A percentile compares a stretch with the other conserved stretches of the same genome.
These are phyloP conservation scores for Astyanax mexicanus DNA, from an alignment of 2,797 vertebrate species.

Conservation along the genomic window DNA sequence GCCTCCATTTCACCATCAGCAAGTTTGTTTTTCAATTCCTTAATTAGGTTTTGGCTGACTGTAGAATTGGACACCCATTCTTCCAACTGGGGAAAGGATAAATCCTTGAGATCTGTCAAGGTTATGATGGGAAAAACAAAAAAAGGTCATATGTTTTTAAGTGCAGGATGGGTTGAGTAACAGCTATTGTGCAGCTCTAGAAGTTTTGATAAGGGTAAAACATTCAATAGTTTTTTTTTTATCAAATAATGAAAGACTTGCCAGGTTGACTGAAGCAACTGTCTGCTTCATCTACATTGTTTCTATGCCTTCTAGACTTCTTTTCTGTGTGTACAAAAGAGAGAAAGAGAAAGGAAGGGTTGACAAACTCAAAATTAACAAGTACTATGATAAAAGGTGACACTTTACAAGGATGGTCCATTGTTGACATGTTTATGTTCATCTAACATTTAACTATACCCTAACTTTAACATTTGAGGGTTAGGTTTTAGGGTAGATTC, in stretches of 20 bases:
- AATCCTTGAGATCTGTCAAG: conserved; percentile 1
- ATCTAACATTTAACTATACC: too few species aligned
- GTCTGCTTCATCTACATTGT: too few species aligned
- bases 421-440: too few species aligned
- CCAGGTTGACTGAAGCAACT: too few species aligned
- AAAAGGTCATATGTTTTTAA: not conserved
- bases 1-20: not conserved
- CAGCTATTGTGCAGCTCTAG: not conserved
- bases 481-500: too few species aligned
- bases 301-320: not conserved
- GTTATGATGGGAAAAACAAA: not conserved
- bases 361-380: not conserved
- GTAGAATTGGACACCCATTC: not conserved
- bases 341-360: not conserved
- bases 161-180: not conserved
- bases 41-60: not conserved
- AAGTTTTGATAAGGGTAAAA: too few species aligned
- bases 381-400: not conserved
- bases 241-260: too few species aligned
- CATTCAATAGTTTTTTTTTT: too few species aligned
- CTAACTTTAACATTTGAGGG: too few species aligned
- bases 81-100: not conserved
- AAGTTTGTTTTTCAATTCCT: not conserved
- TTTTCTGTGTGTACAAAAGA: not conserved
- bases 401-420: too few species aligned